Percentiles rank a stretch among this genome's conserved stretches.
phyloP scores from a whole-genome alignment of 2,888 invertebrate species.

The Hirtodrosophila alboralis region DNA sequence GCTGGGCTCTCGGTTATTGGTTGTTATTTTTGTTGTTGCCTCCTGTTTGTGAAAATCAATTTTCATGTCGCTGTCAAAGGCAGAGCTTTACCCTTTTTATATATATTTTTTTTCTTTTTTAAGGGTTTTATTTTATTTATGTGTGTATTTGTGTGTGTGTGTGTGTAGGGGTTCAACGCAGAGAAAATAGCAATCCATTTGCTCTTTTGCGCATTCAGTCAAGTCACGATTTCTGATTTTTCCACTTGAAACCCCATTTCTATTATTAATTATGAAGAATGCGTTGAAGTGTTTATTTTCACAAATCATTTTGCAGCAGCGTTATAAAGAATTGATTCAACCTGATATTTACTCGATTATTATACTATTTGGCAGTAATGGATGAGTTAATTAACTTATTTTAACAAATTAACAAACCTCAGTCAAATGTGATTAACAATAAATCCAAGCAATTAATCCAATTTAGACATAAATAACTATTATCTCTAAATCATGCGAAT shows the following conservation, averaged over 20 bases:
- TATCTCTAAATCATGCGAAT: conserved; percentile 26
- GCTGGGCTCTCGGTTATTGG: not conserved
- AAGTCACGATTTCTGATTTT: conserved; percentile 73
- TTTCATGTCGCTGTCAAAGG: conserved; percentile 70
- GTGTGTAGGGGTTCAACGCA: conserved; percentile 35
- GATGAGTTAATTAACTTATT: conserved; percentile 39
- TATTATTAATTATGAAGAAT: conserved; percentile 61
- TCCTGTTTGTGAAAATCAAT: conserved; percentile 60
- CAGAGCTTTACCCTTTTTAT: conserved; percentile 53
- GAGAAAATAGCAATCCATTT: conserved; percentile 60
- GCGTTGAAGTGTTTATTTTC: conserved; percentile 9
- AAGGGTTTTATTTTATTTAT: not conserved
- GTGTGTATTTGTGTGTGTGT: not conserved
- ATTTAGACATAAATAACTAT: conserved; percentile 23
- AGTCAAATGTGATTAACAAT: conserved; percentile 25
- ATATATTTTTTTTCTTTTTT: conserved; percentile 1
- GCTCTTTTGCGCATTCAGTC: conserved; percentile 51
- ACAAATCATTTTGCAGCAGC: conserved; percentile 25
- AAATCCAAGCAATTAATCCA: conserved; percentile 28
- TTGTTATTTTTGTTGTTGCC: conserved; percentile 15
- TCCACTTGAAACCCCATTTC: conserved; percentile 62
- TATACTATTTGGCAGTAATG: conserved; percentile 15
- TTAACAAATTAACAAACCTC: conserved; percentile 18
- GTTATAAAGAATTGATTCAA: conserved; percentile 7
- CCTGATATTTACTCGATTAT: no score